Evolutionary conservation across 2,888 invertebrate species (phyloP).

Genomic region (Acleris literana): DNA sequence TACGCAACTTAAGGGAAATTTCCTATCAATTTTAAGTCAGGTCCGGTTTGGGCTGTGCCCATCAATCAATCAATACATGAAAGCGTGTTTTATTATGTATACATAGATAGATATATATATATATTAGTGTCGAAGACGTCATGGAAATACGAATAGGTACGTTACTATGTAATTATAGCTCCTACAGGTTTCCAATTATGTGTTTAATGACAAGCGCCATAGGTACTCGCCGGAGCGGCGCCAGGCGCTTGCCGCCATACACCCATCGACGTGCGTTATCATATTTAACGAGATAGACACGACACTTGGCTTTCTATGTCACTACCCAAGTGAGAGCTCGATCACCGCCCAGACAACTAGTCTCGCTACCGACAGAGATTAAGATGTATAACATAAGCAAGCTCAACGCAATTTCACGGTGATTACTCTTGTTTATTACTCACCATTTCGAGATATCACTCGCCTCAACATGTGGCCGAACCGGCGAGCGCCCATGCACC

Average conservation of each 20-base stretch:
- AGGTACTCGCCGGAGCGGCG: no score
- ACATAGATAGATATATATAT: no score
- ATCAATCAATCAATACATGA: no score
- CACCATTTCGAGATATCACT: conserved; percentile 79
- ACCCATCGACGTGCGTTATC: neutral
- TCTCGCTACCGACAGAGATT: conserved; percentile 29
- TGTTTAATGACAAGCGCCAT: no score
- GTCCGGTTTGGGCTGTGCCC: no score
- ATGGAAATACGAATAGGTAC: no score
- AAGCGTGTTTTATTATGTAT: no score
- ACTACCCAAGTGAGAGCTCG: conserved; percentile 31
- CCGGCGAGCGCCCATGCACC: conserved; percentile 76
- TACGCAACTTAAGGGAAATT: no score
- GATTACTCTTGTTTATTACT: conserved; percentile 45
- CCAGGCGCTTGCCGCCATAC: neutral
- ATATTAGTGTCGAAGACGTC: no score
- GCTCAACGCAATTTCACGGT: conserved; percentile 1
- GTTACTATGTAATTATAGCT: no score
- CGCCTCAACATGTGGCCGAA: conserved; percentile 73
- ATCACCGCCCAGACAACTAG: conserved; percentile 28
- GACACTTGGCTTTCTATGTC: conserved; percentile 34
- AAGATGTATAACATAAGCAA: conserved; percentile 13
- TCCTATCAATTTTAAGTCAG: no score
- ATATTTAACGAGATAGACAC: conserved; percentile 18
- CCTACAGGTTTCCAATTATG: no score